A percentile compares a stretch with the other conserved stretches of the same genome.
These are phyloP conservation scores for Falco novaeseelandiae DNA, from an alignment of 2,797 vertebrate genomes.

Conservation along the genomic window DNA sequence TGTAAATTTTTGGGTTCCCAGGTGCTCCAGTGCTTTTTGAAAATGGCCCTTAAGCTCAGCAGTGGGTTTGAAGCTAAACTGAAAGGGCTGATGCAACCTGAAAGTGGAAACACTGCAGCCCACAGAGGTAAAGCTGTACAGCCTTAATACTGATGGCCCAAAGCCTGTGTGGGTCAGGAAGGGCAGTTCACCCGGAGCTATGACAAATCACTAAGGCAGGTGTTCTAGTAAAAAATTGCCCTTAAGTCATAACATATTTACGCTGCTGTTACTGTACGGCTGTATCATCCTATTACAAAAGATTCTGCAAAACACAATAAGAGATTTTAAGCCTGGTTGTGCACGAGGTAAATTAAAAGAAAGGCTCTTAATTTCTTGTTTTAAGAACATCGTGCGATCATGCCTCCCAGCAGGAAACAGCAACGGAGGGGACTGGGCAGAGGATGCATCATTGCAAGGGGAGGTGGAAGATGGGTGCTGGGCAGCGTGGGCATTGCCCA, in stretches of 20 bases:
- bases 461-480: background rate
- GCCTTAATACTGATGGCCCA: accelerated
- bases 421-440: accelerated
- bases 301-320: background rate
- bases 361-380: background rate
- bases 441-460: background rate
- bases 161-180: background rate
- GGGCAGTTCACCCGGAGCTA: background rate
- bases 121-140: background rate
- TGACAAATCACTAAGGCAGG: background rate
- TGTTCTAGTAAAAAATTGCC: background rate
- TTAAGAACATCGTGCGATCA: accelerated
- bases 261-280: background rate
- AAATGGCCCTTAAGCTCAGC: background rate
- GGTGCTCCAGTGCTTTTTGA: background rate
- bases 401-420: background rate
- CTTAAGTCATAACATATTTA: background rate
- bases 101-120: background rate
- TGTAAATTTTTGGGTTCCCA: background rate
- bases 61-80: background rate
- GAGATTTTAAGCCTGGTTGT: background rate
- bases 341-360: background rate
- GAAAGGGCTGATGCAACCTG: background rate
- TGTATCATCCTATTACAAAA: background rate
- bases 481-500: accelerated